phyloP scores from a whole-genome alignment of 1,140 invertebrate species.

The Lethrus apterus region DNA sequence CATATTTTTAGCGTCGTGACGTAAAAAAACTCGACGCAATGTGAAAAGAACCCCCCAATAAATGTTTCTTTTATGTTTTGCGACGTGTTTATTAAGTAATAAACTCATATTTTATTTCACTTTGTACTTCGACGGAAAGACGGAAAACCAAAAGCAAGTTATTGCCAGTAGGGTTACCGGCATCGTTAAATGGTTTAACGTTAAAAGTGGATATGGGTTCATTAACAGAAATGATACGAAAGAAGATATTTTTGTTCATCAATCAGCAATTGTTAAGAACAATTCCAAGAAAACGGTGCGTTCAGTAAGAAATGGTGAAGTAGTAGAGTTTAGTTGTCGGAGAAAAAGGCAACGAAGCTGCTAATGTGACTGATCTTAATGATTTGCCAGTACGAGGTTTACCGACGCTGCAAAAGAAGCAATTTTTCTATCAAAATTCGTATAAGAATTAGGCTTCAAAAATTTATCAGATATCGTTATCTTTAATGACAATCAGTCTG shows the following conservation, averaged over 20 bases:
- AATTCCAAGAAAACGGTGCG: conserved; percentile 96
- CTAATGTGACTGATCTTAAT: conserved; percentile 91
- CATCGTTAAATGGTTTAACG: conserved; percentile 97
- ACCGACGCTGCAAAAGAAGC: conserved; percentile 92
- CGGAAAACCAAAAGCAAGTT: conserved; percentile 26
- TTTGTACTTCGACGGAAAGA: neutral
- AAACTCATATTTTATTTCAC: neutral
- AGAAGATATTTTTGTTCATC: conserved; percentile 99
- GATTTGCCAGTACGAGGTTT: conserved; percentile 91
- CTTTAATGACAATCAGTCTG: too few relatives aligned
- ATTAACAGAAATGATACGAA: conserved; percentile 98
- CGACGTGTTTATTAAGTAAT: too few relatives aligned
- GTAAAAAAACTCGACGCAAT: neutral
- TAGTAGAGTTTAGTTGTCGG: conserved; percentile 99
- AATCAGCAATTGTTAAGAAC: conserved; percentile 95
- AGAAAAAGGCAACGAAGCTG: conserved; percentile 96
- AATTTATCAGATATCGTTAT: too few relatives aligned
- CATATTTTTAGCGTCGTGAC: conserved; percentile 5
- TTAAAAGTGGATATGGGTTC: conserved; percentile 99
- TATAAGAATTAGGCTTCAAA: too few relatives aligned
- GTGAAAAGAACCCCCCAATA: conserved; percentile 4
- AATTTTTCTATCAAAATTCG: too few relatives aligned
- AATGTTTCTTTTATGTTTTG: conserved; percentile 7
- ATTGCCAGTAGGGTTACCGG: conserved; percentile 83
- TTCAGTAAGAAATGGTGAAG: conserved; percentile 96